phyloP scores from a whole-genome alignment of 2,113 vertebrate genomes.

The Dryoscopus gambensis region DNA sequence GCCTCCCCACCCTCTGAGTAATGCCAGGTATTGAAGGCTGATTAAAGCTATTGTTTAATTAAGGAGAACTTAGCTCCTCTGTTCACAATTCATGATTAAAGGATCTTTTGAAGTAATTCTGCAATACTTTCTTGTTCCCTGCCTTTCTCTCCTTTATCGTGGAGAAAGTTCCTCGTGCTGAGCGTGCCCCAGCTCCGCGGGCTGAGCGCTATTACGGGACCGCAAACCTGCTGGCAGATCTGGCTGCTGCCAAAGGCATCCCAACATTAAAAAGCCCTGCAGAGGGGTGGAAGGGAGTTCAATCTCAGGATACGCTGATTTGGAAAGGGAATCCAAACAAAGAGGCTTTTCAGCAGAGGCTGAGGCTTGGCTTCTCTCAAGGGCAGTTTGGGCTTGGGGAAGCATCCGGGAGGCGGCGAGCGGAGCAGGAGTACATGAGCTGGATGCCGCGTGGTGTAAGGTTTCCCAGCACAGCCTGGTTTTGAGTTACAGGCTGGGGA shows the following conservation, averaged over 20 bases:
- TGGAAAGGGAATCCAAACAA: conserved; percentile 76
- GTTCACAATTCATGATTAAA: conserved; percentile 59
- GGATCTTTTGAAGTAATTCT: conserved; percentile 67
- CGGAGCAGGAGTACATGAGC: conserved; percentile 58
- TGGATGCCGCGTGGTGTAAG: conserved; percentile 52
- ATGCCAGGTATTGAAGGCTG: conserved; percentile 34
- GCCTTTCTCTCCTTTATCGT: not conserved
- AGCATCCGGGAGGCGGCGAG: conserved; percentile 62
- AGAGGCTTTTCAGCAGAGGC: conserved; percentile 77
- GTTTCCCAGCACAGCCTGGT: conserved; percentile 57
- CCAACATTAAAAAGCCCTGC: conserved; percentile 62
- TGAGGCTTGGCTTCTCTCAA: conserved; percentile 72
- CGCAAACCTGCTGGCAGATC: conserved; percentile 66
- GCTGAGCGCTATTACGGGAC: conserved; percentile 55
- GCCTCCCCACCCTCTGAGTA: not conserved
- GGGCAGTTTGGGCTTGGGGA: conserved; percentile 68
- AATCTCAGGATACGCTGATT: conserved; percentile 75
- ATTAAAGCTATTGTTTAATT: conserved; percentile 72
- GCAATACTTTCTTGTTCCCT: not conserved
- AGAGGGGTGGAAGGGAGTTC: conserved; percentile 73
- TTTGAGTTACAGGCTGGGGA: conserved; percentile 65
- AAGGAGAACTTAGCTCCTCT: conserved; percentile 57
- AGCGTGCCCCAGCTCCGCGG: conserved; percentile 34
- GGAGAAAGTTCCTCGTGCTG: conserved; percentile 31
- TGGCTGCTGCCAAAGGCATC: conserved; percentile 65